Conservation (phyloP, 2,113 vertebrate genomes). For the Genyomyrus donnyi region DNA sequence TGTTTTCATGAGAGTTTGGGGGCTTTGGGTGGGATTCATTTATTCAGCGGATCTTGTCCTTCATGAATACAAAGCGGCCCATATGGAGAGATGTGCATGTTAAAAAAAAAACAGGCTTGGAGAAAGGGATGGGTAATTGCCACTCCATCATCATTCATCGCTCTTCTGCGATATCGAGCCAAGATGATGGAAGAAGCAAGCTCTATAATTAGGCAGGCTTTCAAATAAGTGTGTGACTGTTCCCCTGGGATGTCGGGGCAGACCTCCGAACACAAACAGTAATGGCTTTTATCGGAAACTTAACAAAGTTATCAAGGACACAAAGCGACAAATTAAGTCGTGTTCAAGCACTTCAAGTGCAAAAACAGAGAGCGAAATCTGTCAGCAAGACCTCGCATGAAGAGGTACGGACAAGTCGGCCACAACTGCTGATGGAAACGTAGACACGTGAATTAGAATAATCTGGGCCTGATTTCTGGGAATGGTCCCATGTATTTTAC, state of each 20-base stretch:
- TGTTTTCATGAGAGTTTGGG: constrained; percentile 33
- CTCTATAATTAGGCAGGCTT: constrained; percentile 32
- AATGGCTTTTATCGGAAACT: constrained; percentile 17
- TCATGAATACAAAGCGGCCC: constrained; percentile 44
- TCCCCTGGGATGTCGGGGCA: constrained; percentile 26
- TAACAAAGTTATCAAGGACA: constrained; percentile 11
- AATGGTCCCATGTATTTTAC: background rate
- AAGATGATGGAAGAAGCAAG: constrained; percentile 29
- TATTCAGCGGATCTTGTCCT: constrained; percentile 35
- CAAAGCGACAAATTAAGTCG: constrained; percentile 10
- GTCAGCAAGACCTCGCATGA: background rate
- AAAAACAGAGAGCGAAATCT: background rate
- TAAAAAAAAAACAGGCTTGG: constrained; percentile 29
- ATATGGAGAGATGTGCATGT: constrained; percentile 25
- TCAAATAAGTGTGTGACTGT: constrained; percentile 34
- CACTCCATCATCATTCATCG: constrained; percentile 31
- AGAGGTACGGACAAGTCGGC: background rate
- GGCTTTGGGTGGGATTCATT: constrained; percentile 43
- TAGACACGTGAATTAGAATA: background rate
- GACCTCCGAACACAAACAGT: background rate
- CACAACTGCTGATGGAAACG: background rate
- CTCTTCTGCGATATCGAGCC: constrained; percentile 23
- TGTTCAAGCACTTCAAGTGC: background rate
- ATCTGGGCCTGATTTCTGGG: background rate
- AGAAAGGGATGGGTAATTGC: constrained; percentile 40